These are phyloP conservation scores for Caenorhabditis zanzibari DNA, from an alignment of 2,888 invertebrate species.

Conservation along the genomic window DNA sequence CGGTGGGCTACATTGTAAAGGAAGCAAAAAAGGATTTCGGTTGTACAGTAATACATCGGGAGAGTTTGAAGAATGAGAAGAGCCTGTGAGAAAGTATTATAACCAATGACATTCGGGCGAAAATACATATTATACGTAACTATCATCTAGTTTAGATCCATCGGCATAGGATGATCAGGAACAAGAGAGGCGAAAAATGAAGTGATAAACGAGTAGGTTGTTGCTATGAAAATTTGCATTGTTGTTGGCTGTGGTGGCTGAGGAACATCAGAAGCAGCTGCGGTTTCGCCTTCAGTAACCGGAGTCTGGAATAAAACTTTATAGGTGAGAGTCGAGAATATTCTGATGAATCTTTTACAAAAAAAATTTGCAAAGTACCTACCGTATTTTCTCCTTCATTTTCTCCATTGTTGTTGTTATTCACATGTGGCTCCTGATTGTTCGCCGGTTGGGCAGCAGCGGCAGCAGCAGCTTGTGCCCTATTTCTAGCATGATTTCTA, in stretches of 20 bases:
- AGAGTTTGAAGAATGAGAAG: conserved; percentile 14
- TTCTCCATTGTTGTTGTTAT: conserved; percentile 72
- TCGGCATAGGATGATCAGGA: conserved; percentile 89
- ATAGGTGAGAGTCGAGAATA: no score
- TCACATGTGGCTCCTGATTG: conserved; percentile 51
- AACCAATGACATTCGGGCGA: conserved; percentile 1
- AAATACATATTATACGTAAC: conserved; percentile 11
- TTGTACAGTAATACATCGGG: conserved; percentile 55
- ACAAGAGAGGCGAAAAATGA: conserved; percentile 95
- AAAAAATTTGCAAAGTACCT: not conserved
- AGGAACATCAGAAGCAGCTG: conserved; percentile 19
- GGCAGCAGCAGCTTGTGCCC: conserved; percentile 37
- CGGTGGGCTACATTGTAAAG: conserved; percentile 36
- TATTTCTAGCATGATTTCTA: conserved; percentile 55
- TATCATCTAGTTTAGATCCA: conserved; percentile 81
- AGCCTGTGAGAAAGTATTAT: conserved; percentile 34
- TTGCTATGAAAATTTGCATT: conserved; percentile 88
- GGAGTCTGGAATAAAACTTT: conserved; percentile 25
- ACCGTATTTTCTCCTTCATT: conserved; percentile 55
- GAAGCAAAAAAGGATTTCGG: conserved; percentile 16
- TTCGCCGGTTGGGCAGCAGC: conserved; percentile 41
- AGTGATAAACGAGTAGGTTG: conserved; percentile 91
- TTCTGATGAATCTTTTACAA: not conserved
- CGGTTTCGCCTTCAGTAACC: conserved; percentile 22
- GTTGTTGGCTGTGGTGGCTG: conserved; percentile 85